Evolutionary conservation across 2,113 vertebrate genomes (phyloP).

Genomic region (Hemibagrus wyckioides): DNA sequence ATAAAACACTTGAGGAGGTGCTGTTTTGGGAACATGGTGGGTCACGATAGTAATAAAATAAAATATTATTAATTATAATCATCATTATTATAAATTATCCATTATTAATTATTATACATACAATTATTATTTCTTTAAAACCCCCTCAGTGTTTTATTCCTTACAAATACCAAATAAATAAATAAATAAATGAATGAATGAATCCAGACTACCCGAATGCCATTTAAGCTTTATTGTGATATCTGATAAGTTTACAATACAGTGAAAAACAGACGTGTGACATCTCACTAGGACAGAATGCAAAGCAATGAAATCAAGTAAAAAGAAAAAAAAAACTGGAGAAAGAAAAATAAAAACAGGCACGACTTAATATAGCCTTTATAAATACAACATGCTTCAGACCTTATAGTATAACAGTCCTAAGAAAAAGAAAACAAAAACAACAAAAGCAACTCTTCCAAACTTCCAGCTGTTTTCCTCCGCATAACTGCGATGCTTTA

Average conservation of each 20-base stretch:
- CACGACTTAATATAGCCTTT: slow-evolving; percentile 75
- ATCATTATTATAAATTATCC: too few relatives aligned
- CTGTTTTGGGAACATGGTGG: too few relatives aligned
- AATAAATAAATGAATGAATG: background rate
- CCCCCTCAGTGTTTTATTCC: background rate
- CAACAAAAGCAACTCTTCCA: slow-evolving; percentile 38
- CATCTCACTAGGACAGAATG: slow-evolving; percentile 83
- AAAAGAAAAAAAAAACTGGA: slow-evolving; percentile 71
- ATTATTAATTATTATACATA: too few relatives aligned
- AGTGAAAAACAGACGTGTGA: slow-evolving; percentile 87
- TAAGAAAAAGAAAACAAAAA: slow-evolving; percentile 70
- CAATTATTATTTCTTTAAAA: background rate
- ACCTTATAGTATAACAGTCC: slow-evolving; percentile 75
- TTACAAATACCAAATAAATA: background rate
- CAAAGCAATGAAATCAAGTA: slow-evolving; percentile 82
- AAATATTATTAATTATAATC: too few relatives aligned
- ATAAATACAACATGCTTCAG: slow-evolving; percentile 81
- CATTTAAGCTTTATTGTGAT: slow-evolving; percentile 94
- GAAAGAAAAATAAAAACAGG: slow-evolving; percentile 70
- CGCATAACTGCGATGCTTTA: slow-evolving; percentile 45
- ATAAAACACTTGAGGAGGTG: background rate
- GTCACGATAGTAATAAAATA: too few relatives aligned
- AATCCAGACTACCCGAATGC: slow-evolving; percentile 54
- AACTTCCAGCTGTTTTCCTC: slow-evolving; percentile 11
- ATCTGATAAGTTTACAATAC: slow-evolving; percentile 85